A percentile compares a stretch with the other conserved stretches of the same genome.
phyloP scores from a whole-genome alignment of 2,888 invertebrate genomes.

The Calameuta idolon region DNA sequence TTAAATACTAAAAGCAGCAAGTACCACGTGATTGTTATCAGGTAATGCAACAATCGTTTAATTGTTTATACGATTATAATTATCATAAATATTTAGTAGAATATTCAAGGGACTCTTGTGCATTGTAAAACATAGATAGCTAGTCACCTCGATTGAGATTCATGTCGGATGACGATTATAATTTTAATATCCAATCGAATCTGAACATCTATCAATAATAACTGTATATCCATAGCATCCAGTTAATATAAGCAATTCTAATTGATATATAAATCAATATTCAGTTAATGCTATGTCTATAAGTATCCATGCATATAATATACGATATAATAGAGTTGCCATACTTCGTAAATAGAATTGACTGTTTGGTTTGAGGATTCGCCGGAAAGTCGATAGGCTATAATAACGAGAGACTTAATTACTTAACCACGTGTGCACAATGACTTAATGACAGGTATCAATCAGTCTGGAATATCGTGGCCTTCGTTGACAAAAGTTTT shows the following conservation, averaged over 20 bases:
- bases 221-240: background rate
- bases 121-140: background rate
- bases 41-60: background rate
- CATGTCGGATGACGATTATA: background rate
- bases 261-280: background rate
- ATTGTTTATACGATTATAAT: background rate
- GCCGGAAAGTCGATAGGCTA: background rate
- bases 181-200: background rate
- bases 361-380: background rate
- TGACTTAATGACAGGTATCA: background rate
- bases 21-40: too few species aligned
- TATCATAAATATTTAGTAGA: background rate
- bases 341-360: background rate
- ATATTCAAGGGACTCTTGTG: background rate
- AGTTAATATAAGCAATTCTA: background rate
- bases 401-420: background rate
- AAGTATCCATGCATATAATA: background rate
- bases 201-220: background rate
- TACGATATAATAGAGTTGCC: background rate
- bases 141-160: background rate
- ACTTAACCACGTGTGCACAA: background rate
- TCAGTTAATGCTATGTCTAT: background rate
- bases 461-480: background rate
- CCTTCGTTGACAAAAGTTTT: background rate
- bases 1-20: too few species aligned